These are phyloP conservation scores for Argyresthia albistria DNA, from an alignment of 2,888 invertebrate species.

Conservation along the genomic window DNA sequence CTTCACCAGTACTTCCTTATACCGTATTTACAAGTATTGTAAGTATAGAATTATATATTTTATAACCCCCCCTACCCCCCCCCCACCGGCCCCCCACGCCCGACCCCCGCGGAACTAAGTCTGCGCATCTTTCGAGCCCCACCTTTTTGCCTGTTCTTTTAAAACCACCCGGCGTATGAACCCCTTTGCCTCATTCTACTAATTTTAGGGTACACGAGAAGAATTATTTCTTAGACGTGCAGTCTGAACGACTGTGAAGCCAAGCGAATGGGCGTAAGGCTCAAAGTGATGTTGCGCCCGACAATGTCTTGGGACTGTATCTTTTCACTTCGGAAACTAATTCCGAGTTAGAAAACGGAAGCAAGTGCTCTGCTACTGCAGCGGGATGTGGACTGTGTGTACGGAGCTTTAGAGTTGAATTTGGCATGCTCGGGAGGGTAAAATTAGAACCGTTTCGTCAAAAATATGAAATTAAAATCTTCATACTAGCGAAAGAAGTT, in stretches of 20 bases:
- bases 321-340: conserved; percentile 73
- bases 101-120: conserved; percentile 66
- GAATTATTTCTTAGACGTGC: conserved; percentile 64
- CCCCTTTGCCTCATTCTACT: conserved; percentile 72
- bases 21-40: conserved; percentile 73
- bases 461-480: conserved; percentile 74
- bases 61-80: conserved; percentile 49
- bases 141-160: conserved; percentile 72
- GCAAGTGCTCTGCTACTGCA: conserved; percentile 36
- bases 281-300: conserved; percentile 22
- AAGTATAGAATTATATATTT: conserved; percentile 74
- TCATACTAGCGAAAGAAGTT: conserved; percentile 73
- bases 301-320: conserved; percentile 69
- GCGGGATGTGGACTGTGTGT: conserved; percentile 18
- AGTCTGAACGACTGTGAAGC: conserved; percentile 30
- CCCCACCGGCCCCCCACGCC: conserved; percentile 14
- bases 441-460: conserved; percentile 72
- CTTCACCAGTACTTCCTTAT: conserved; percentile 46
- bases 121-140: conserved; percentile 73
- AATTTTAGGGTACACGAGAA: conserved; percentile 72
- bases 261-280: conserved; percentile 26
- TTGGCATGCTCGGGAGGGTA: conserved; percentile 18
- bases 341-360: conserved; percentile 68
- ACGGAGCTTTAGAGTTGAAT: conserved; percentile 16
- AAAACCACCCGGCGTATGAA: conserved; percentile 70